These are phyloP conservation scores for Brachirus orientalis DNA, from an alignment of 2,113 vertebrate genomes.

Conservation along the genomic window DNA sequence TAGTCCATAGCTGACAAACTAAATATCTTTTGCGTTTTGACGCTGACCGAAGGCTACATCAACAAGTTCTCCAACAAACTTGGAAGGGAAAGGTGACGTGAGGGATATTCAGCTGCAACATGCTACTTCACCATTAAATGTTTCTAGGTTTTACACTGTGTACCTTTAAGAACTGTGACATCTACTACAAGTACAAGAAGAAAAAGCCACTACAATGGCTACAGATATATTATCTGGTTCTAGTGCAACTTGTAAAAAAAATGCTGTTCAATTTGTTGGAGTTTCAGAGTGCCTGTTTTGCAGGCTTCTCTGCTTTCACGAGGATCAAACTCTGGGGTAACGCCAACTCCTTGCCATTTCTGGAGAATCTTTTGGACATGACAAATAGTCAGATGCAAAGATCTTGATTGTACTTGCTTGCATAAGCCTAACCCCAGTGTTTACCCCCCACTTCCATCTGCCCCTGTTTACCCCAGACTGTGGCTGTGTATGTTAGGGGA, in stretches of 20 bases:
- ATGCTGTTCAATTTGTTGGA: conserved; percentile 40
- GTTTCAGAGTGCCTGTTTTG: conserved; percentile 24
- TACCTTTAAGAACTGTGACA: no score
- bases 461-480: conserved; percentile 67
- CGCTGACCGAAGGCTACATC: no score
- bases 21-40: no score
- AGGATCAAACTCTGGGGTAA: conserved; percentile 9
- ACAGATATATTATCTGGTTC: conserved; percentile 1
- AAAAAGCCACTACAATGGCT: no score
- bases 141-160: no score
- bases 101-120: no score
- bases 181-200: no score
- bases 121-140: no score
- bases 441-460: conserved; percentile 66
- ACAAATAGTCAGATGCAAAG: conserved; percentile 40
- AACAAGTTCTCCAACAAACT: no score
- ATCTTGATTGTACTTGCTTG: conserved; percentile 16
- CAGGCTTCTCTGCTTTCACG: conserved; percentile 4
- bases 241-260: conserved; percentile 36
- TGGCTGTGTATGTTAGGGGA: conserved; percentile 63
- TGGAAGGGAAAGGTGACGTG: no score
- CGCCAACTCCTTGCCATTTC: conserved; percentile 18
- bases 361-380: conserved; percentile 12
- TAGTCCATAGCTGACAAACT: no score
- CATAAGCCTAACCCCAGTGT: conserved; percentile 34